Conservation (phyloP, 2,113 vertebrate genomes). For the Dicaeum eximium region DNA sequence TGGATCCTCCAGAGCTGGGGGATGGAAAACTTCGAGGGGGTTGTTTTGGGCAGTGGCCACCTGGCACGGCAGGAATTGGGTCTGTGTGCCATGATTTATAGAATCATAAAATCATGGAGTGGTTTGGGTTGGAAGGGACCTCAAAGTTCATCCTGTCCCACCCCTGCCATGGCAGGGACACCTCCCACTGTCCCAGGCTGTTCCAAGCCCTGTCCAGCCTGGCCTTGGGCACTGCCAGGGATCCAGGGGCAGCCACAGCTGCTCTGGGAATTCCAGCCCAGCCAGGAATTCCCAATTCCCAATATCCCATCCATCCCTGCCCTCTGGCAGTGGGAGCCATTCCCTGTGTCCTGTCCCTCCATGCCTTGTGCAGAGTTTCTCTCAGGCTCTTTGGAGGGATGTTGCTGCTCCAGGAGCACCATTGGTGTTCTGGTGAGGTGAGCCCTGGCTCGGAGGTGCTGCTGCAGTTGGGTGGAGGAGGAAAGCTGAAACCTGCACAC, state of each 20-base stretch:
- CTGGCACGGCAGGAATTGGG: background rate
- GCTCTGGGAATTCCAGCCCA: background rate
- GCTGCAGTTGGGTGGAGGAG: background rate
- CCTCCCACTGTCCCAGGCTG: fast-evolving
- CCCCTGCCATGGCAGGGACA: background rate
- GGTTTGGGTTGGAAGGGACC: background rate
- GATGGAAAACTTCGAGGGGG: background rate
- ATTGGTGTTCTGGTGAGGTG: background rate
- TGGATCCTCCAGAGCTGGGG: background rate
- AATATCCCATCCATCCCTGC: background rate
- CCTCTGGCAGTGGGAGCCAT: background rate
- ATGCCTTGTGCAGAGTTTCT: background rate
- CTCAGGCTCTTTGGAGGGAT: background rate
- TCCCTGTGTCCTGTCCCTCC: background rate
- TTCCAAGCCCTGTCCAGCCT: fast-evolving
- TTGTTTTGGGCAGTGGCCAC: background rate
- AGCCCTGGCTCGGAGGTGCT: background rate
- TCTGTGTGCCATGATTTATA: background rate
- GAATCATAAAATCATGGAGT: background rate
- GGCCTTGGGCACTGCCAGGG: background rate
- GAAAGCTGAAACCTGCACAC: background rate
- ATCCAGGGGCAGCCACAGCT: background rate
- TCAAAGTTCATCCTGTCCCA: fast-evolving
- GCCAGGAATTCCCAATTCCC: background rate
- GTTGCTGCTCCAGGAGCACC: background rate